Conservation (phyloP, 92 coral and sea anemone species). For the Virgularia gustaviana region DNA sequence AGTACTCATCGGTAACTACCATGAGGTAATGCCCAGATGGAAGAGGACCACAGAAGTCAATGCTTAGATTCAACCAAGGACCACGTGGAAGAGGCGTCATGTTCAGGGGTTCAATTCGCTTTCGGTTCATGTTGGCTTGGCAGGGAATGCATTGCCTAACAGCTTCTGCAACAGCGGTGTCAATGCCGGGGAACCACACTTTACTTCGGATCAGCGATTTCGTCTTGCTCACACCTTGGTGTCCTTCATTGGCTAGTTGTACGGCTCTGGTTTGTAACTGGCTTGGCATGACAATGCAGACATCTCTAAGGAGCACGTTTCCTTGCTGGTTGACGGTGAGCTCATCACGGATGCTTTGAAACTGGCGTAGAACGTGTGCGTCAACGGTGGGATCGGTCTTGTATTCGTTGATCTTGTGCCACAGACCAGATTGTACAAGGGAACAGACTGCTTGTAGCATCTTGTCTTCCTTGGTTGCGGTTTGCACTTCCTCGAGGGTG, state of each 20-base stretch:
- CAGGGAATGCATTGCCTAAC: slow-evolving; percentile 20
- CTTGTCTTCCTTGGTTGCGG: slow-evolving; percentile 30
- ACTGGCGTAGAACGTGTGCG: slow-evolving; percentile 14
- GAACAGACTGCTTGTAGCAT: slow-evolving; percentile 13
- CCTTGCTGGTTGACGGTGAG: slow-evolving; percentile 40
- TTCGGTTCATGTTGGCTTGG: slow-evolving; percentile 28
- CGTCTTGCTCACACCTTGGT: slow-evolving; percentile 29
- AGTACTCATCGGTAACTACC: slow-evolving; percentile 30
- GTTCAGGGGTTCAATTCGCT: slow-evolving; percentile 15
- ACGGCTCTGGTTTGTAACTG: slow-evolving; percentile 11
- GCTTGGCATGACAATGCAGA: slow-evolving; percentile 29
- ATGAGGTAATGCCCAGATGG: slow-evolving; percentile 37
- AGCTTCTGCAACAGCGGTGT: not conserved
- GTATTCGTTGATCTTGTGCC: slow-evolving; percentile 24
- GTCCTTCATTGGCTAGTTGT: slow-evolving; percentile 32
- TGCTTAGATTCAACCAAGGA: slow-evolving; percentile 7
- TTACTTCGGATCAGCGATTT: slow-evolving; percentile 21
- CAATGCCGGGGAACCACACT: slow-evolving; percentile 18
- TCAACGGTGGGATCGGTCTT: not conserved
- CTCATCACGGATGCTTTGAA: slow-evolving; percentile 40
- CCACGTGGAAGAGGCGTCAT: slow-evolving; percentile 25
- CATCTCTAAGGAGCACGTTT: slow-evolving; percentile 29
- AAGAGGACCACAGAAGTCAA: slow-evolving; percentile 45
- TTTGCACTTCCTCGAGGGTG: slow-evolving; percentile 15
- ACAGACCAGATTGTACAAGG: not conserved